Conservation (phyloP, 2,113 vertebrate genomes). For the Oncorhynchus masou region DNA sequence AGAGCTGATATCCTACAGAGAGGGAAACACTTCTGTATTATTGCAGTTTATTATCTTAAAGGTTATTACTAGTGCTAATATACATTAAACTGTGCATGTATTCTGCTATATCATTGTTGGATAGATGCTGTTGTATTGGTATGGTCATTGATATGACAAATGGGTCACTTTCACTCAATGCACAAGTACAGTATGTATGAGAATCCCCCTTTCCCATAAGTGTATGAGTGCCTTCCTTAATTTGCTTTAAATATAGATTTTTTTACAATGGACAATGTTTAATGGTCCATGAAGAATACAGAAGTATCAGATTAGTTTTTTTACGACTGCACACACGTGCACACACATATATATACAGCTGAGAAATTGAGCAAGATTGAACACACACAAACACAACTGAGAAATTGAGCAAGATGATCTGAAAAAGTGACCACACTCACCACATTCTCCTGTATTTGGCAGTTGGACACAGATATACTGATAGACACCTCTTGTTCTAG, state of each 20-base stretch:
- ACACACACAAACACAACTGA: conserved; percentile 35
- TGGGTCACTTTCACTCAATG: conserved; percentile 44
- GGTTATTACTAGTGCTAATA: conserved; percentile 11
- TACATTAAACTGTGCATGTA: not conserved
- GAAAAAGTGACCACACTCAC: conserved; percentile 75
- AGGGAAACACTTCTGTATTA: conserved; percentile 21
- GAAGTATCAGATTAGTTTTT: not conserved
- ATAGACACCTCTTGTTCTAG: conserved; percentile 90
- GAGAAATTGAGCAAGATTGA: conserved; percentile 11
- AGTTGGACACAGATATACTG: conserved; percentile 97
- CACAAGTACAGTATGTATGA: conserved; percentile 46
- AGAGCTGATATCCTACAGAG: conserved; percentile 89
- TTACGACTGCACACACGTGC: too few relatives aligned
- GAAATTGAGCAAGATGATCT: conserved; percentile 48
- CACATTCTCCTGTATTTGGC: conserved; percentile 97
- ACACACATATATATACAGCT: too few relatives aligned
- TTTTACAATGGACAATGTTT: conserved; percentile 12
- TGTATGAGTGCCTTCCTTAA: conserved; percentile 35
- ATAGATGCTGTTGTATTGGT: not conserved
- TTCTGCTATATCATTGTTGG: conserved; percentile 28
- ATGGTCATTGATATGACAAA: conserved; percentile 13
- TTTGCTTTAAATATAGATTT: conserved; percentile 18
- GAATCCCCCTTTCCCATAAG: conserved; percentile 7
- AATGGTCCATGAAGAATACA: conserved; percentile 4
- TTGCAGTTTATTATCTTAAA: not conserved